A percentile compares a stretch with the other conserved stretches of the same genome.
Conservation (phyloP, 2,888 invertebrate species). For the Diogma glabrata region DNA sequence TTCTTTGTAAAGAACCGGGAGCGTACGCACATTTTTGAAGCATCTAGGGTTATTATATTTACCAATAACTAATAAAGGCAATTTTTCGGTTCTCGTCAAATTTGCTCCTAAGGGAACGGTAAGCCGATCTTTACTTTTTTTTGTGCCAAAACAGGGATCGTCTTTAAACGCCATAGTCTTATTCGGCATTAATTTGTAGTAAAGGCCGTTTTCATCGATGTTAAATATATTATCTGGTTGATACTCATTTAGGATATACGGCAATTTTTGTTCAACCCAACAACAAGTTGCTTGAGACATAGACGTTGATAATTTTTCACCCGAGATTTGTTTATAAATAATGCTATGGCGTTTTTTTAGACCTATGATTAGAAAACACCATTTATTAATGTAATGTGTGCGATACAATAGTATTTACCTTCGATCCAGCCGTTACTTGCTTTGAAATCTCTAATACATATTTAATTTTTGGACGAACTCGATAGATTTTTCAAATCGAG, state of each 20-base stretch:
- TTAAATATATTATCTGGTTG: neutral
- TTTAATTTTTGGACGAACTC: too few relatives aligned
- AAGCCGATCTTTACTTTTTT: neutral
- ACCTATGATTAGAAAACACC: too few relatives aligned
- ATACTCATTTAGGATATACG: neutral
- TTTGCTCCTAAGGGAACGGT: neutral
- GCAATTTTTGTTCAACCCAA: too few relatives aligned
- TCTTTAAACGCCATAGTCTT: neutral
- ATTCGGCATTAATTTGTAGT: neutral
- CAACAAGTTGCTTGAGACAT: neutral
- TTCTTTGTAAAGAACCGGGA: neutral
- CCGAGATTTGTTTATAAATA: neutral
- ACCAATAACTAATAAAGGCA: neutral
- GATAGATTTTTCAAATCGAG: too few relatives aligned
- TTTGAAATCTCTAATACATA: too few relatives aligned
- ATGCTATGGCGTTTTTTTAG: neutral
- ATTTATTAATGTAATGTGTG: too few relatives aligned
- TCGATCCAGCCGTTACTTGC: too few relatives aligned
- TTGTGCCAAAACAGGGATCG: neutral
- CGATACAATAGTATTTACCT: too few relatives aligned
- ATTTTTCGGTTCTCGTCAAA: neutral
- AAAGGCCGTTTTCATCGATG: neutral
- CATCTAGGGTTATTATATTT: too few relatives aligned
- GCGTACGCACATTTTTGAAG: neutral
- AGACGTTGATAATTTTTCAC: neutral